Evolutionary conservation across 2,888 invertebrate species (phyloP).

Genomic region (Drosophila setosimentum): DNA sequence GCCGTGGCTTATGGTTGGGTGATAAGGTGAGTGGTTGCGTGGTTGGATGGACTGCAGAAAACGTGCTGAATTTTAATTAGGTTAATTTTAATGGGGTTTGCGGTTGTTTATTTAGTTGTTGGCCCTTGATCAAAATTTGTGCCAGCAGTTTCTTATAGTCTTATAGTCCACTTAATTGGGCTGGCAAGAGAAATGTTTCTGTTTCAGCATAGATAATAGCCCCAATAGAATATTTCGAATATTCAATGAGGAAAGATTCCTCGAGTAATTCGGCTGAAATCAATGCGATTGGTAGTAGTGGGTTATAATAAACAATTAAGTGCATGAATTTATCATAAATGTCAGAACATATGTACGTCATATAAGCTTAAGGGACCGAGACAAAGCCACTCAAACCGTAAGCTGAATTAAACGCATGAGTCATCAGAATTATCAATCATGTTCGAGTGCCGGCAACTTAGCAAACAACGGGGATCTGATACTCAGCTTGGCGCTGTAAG

Average conservation of each 20-base stretch:
- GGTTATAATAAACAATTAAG: constrained; percentile 35
- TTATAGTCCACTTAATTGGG: constrained; percentile 35
- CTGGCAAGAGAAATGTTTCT: constrained; percentile 8
- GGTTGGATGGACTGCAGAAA: constrained; percentile 22
- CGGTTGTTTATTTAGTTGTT: constrained; percentile 51
- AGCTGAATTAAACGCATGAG: constrained; percentile 78
- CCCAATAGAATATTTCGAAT: neutral
- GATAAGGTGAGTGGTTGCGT: constrained; percentile 20
- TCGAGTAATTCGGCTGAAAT: constrained; percentile 9
- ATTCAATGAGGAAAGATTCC: neutral
- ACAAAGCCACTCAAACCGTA: constrained; percentile 39
- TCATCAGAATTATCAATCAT: constrained; percentile 81
- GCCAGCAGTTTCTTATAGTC: constrained; percentile 6
- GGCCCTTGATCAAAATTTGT: constrained; percentile 22
- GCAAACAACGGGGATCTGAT: constrained; percentile 47
- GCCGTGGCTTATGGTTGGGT: constrained; percentile 50
- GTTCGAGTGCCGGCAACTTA: constrained; percentile 67
- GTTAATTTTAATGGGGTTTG: constrained; percentile 64
- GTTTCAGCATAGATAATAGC: neutral
- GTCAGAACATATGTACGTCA: constrained; percentile 43
- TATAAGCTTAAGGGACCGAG: constrained; percentile 26
- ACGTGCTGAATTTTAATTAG: constrained; percentile 82
- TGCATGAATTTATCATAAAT: constrained; percentile 64
- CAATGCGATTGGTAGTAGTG: constrained; percentile 4
- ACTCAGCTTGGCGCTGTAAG: constrained; percentile 35